These are phyloP conservation scores for Chitala chitala DNA, from an alignment of 2,113 vertebrate genomes.

Conservation along the genomic window DNA sequence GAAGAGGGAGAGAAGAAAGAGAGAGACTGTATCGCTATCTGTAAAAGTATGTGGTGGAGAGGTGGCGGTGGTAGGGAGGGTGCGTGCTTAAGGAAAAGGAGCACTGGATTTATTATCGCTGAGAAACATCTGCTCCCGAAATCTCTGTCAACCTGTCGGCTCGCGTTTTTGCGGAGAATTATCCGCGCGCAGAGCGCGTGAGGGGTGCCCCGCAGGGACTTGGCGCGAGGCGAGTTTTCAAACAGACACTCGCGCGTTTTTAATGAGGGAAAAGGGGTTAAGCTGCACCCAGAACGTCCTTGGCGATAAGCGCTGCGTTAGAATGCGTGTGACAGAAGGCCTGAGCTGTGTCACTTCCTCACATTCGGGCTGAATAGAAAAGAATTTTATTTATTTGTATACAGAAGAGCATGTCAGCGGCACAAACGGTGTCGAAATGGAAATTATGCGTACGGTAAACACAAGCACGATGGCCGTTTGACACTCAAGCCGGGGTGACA, in stretches of 20 bases:
- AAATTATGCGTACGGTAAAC: too few relatives aligned
- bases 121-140: conserved; percentile 51
- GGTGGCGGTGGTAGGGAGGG: not conserved
- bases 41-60: not conserved
- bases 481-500: too few relatives aligned
- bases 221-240: conserved; percentile 21
- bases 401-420: too few relatives aligned
- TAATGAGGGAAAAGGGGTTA: not conserved
- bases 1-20: conserved; percentile 19
- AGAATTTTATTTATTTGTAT: too few relatives aligned
- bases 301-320: conserved; percentile 13
- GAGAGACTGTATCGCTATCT: conserved; percentile 15
- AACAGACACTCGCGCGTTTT: not conserved
- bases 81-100: too few relatives aligned
- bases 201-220: conserved; percentile 30
- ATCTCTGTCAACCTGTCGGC: conserved; percentile 45
- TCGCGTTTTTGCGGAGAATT: conserved; percentile 29
- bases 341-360: not conserved
- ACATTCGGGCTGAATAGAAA: too few relatives aligned
- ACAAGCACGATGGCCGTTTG: too few relatives aligned
- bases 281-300: conserved; percentile 1
- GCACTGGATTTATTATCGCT: conserved; percentile 36
- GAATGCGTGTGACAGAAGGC: not conserved
- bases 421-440: too few relatives aligned
- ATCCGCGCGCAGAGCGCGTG: conserved; percentile 29